Conservation (phyloP, 2,113 vertebrate genomes). For the Oreocharis arfaki region DNA sequence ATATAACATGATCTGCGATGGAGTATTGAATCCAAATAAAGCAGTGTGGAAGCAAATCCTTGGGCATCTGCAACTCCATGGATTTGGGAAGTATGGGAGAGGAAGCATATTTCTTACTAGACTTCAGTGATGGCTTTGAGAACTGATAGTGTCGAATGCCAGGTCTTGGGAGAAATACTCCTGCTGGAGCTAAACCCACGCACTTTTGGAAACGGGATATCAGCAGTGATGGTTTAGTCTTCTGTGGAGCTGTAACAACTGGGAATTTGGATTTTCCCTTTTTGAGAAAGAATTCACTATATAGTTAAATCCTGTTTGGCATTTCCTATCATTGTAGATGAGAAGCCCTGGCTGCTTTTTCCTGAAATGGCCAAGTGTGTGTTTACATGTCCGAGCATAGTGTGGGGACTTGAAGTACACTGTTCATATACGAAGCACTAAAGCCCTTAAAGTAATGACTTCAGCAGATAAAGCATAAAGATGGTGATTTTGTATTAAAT, state of each 20-base stretch:
- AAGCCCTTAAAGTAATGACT: background rate
- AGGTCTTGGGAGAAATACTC: background rate
- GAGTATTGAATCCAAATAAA: background rate
- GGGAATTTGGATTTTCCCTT: background rate
- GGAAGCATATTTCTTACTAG: background rate
- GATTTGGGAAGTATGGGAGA: background rate
- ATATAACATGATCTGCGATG: rapidly evolving
- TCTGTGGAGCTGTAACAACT: background rate
- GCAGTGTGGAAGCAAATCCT: background rate
- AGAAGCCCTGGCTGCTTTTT: background rate
- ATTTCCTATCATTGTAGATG: background rate
- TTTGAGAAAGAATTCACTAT: background rate
- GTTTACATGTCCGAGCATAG: background rate
- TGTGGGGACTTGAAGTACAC: background rate
- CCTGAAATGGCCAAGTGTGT: background rate
- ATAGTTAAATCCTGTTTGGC: background rate
- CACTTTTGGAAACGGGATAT: background rate
- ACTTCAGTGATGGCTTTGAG: background rate
- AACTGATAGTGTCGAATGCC: background rate
- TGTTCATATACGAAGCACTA: background rate
- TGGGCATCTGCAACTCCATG: background rate
- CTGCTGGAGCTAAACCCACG: background rate
- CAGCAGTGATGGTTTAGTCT: background rate
- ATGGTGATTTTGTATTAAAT: background rate
- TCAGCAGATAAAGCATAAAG: background rate